phyloP scores from a whole-genome alignment of 2,113 vertebrate genomes.

The Antechinus stuartii region DNA sequence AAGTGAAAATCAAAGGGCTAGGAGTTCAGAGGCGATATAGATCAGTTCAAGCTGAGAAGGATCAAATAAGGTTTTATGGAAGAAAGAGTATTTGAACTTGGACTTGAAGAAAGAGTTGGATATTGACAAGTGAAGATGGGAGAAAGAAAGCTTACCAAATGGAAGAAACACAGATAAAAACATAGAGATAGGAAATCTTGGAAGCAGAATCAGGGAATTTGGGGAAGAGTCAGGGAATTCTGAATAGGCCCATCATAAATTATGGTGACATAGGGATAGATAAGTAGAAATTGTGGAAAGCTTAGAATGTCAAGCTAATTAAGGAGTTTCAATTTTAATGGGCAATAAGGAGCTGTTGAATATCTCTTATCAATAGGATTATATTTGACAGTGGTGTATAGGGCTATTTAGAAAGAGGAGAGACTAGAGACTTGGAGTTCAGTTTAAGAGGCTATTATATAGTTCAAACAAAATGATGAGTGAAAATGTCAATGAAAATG shows the following conservation, averaged over 20 bases:
- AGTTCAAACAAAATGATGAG: not conserved
- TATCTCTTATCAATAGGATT: not conserved
- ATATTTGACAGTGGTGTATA: not conserved
- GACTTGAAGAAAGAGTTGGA: not conserved
- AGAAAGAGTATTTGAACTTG: not conserved
- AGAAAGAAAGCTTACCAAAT: not conserved
- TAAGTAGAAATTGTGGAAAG: not conserved
- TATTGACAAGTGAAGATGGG: not conserved
- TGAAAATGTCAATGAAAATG: not conserved
- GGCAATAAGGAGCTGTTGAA: not conserved
- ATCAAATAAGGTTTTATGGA: not conserved
- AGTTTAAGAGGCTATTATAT: not conserved
- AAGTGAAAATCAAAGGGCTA: not conserved
- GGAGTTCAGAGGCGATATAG: not conserved
- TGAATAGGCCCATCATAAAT: not conserved
- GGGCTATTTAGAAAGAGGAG: not conserved
- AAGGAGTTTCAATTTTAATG: not conserved
- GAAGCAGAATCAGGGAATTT: not conserved
- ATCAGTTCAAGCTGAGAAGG: not conserved
- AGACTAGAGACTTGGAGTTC: not conserved
- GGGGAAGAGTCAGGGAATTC: not conserved
- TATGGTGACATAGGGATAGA: not conserved
- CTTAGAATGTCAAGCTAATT: not conserved
- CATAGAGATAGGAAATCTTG: not conserved
- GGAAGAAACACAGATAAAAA: not conserved